Evolutionary conservation across 64 coral and sea anemone genomes (phyloP).

Genomic region (Dendrophyllia cribrosa): DNA sequence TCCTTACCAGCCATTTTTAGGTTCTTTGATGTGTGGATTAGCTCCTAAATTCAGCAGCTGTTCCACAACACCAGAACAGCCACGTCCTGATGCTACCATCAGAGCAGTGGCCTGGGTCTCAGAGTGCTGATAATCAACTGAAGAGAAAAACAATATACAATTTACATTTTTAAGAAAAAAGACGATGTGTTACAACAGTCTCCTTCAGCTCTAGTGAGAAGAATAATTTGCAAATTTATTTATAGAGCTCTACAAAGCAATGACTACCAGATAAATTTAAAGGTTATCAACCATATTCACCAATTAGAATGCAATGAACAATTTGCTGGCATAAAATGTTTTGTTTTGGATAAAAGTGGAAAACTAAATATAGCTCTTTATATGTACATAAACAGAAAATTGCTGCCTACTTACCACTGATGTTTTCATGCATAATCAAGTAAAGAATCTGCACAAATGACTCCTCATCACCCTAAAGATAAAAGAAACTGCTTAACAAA

Average conservation of each 20-base stretch:
- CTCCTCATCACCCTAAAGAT: constrained; percentile 89
- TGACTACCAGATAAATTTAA: background rate
- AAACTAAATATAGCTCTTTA: too few species aligned
- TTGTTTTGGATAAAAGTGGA: too few species aligned
- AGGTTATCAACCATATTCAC: background rate
- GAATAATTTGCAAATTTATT: too few species aligned
- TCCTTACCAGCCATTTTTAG: constrained; percentile 93
- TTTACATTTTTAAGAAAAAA: background rate
- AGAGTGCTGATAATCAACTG: constrained; percentile 97
- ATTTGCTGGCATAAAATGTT: too few species aligned
- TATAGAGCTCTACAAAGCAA: too few species aligned
- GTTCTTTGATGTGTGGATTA: constrained; percentile 91
- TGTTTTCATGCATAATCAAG: constrained; percentile 95
- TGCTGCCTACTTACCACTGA: constrained; percentile 65
- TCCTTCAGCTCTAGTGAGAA: too few species aligned
- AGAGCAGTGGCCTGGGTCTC: constrained; percentile 93
- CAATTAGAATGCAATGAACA: too few species aligned
- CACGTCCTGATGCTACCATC: constrained; percentile 96
- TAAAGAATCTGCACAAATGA: constrained; percentile 98
- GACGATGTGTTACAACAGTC: too few species aligned
- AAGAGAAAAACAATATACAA: background rate
- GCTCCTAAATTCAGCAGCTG: constrained; percentile 91
- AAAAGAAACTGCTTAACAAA: background rate
- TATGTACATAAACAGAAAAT: background rate
- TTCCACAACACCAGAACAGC: constrained; percentile 88